These are phyloP conservation scores for Raphicerus campestris DNA, from an alignment of 2,113 vertebrate genomes.

Conservation along the genomic window DNA sequence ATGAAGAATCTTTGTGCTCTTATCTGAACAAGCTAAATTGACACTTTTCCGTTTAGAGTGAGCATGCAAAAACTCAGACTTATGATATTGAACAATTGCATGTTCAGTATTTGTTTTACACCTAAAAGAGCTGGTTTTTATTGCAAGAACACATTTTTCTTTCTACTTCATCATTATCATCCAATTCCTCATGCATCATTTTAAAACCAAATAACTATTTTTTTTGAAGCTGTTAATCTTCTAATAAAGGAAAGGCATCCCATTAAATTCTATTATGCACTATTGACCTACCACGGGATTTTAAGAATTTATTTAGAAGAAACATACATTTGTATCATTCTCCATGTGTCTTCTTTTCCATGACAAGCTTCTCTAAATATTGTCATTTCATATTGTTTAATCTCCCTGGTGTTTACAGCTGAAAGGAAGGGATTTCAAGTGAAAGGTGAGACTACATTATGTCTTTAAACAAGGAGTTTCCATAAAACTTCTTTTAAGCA, in stretches of 20 bases:
- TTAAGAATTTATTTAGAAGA: conserved; percentile 2
- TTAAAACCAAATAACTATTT: neutral
- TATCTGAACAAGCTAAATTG: neutral
- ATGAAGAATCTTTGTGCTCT: neutral
- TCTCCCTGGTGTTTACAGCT: neutral
- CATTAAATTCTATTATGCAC: neutral
- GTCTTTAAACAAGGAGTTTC: neutral
- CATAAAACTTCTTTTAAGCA: neutral
- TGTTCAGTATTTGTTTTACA: neutral
- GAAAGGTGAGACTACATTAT: neutral
- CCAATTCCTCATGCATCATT: neutral
- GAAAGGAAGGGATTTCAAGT: neutral
- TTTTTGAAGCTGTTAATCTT: neutral
- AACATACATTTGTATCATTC: neutral
- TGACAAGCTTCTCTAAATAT: neutral
- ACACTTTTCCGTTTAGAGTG: neutral
- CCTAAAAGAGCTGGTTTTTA: neutral
- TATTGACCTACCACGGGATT: neutral
- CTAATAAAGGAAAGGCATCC: neutral
- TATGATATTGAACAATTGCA: neutral
- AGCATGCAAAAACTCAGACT: neutral
- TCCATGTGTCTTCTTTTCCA: neutral
- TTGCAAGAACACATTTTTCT: neutral
- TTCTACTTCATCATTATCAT: neutral
- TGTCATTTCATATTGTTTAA: neutral